Base-by-base conservation (phyloP, 2,888 invertebrate species). In the Melinaea menophilus region DNA sequence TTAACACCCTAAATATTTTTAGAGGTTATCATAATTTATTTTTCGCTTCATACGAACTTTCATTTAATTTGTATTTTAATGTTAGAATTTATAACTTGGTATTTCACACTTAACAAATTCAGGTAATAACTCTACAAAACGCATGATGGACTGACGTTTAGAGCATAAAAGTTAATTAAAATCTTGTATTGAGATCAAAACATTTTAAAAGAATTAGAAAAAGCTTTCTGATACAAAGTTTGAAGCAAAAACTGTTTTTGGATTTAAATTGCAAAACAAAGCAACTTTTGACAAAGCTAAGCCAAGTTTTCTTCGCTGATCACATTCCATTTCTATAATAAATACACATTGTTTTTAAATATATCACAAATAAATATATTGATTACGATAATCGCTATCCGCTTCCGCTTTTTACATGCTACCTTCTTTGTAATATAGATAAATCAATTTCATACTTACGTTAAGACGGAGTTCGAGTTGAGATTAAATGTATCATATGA, bases 381-480 rank as follows among this genome's bases (percentile, higher is more conserved):
- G 9, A 41, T 41, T 9, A 9, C 2, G 41, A 41, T 41, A 9
- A 41, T 9, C 9, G 2, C 3, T 41, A 41, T 41, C 31, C 51
- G 51, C 51, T 31, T 11, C 51, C 51, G 31, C 51, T 31, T 5
- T 9, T 51, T 41, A 41, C 41, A 41, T 41, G 7, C 9, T 41
- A 7, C 11, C 9, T 41, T 0, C 9, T 41, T 41, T 51, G 31
- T 51, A 31, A 22, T 51, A 22, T 11, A 31, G 11, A 63, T 71
- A 69, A 71, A 66, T 69, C 61, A 60, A 67, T 70, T 66, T 69
- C 56, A 59, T 64, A 37, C 60, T 68, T 62, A 69, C 58, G 51
- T 65, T 48, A 60, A 69, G 65, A 51, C 51, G 22, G 31, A 51
- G 31, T 31, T 31, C 31, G n/a, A 51, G 41, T 3, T 9, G 51